Conservation (phyloP, 2,113 vertebrate species). For the Paramormyrops kingsleyae region DNA sequence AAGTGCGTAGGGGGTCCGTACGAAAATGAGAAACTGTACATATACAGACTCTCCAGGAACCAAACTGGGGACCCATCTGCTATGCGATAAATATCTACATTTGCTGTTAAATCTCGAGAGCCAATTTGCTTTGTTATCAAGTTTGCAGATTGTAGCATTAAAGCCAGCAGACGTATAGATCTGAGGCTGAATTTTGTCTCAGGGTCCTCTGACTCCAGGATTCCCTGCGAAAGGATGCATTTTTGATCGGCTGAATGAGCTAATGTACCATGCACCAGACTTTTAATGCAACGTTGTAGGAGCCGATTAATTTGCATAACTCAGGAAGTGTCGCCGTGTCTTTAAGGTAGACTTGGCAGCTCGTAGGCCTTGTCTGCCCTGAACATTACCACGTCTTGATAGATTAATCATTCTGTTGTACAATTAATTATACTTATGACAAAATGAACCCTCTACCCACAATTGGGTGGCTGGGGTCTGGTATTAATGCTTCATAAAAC, state of each 20-base stretch:
- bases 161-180: neutral
- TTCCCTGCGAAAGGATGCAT: conserved; percentile 75
- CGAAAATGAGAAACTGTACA: neutral
- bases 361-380: conserved; percentile 69
- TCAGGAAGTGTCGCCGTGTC: conserved; percentile 84
- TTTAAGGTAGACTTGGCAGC: conserved; percentile 84
- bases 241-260: conserved; percentile 93
- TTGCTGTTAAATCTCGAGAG: too few relatives aligned
- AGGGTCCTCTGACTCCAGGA: conserved; percentile 62
- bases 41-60: neutral
- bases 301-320: conserved; percentile 99
- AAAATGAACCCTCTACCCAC: conserved; percentile 85
- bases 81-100: neutral
- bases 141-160: neutral
- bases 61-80: neutral
- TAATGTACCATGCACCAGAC: conserved; percentile 99
- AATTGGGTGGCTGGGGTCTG: conserved; percentile 75
- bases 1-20: neutral
- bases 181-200: neutral
- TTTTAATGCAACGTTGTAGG: conserved; percentile 98
- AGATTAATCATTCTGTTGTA: conserved; percentile 92
- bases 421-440: conserved; percentile 99
- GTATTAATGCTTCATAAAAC: conserved; percentile 83
- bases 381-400: conserved; percentile 63
- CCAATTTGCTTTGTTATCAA: neutral